These are phyloP conservation scores for Pachyseris speciosa DNA, from an alignment of 64 coral and sea anemone genomes.

Conservation along the genomic window DNA sequence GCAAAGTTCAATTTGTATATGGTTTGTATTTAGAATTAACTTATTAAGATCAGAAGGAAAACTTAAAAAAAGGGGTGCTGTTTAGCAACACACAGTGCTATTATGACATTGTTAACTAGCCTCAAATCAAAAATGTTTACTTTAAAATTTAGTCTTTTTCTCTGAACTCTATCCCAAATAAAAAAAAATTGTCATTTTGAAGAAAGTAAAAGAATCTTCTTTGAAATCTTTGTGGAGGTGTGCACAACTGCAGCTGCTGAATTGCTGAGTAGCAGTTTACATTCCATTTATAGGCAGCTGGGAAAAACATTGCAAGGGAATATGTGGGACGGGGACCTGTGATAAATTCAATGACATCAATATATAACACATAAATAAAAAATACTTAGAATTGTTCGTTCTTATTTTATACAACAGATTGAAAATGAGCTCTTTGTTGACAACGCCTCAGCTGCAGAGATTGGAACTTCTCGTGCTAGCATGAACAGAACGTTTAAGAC, in stretches of 20 bases:
- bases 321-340: no score
- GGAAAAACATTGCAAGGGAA: no score
- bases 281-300: no score
- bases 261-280: no score
- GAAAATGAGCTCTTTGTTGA: neutral
- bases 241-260: no score
- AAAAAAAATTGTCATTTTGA: no score
- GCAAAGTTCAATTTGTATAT: conserved; percentile 19
- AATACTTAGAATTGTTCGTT: neutral
- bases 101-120: neutral
- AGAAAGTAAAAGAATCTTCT: no score
- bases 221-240: no score
- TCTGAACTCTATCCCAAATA: no score
- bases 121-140: no score
- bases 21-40: conserved; percentile 5
- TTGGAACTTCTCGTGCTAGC: conserved; percentile 14
- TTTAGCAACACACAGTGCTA: neutral
- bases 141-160: no score
- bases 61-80: neutral
- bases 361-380: neutral
- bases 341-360: neutral
- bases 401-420: neutral
- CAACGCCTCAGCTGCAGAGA: conserved; percentile 1
- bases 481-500: conserved; percentile 48
- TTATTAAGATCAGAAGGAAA: neutral